Conservation (phyloP, 2,797 vertebrate genomes). For the Rhabdophis nuchalis region DNA sequence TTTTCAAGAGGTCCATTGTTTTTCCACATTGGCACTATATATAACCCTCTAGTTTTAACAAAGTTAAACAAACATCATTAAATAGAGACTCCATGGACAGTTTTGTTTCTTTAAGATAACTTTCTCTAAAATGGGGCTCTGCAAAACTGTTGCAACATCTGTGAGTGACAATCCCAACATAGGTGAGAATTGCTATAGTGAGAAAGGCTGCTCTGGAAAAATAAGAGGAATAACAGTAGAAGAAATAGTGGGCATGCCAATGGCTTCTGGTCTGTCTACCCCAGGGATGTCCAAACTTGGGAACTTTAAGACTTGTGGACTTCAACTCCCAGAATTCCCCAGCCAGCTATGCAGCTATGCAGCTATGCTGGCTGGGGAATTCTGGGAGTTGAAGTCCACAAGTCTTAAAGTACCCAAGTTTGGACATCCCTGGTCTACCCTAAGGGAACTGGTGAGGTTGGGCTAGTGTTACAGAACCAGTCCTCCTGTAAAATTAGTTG, state of each 20-base stretch:
- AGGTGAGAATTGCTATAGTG: background rate
- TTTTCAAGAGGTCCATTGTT: background rate
- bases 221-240: background rate
- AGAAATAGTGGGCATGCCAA: background rate
- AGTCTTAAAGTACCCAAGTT: too few relatives aligned
- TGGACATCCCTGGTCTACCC: too few relatives aligned
- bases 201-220: background rate
- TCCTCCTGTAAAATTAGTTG: background rate
- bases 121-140: background rate
- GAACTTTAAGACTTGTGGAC: too few relatives aligned
- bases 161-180: background rate
- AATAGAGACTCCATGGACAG: background rate
- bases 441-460: background rate
- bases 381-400: too few relatives aligned
- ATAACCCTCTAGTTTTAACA: background rate
- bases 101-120: background rate
- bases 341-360: too few relatives aligned
- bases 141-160: background rate
- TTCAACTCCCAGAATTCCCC: too few relatives aligned
- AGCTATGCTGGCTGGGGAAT: too few relatives aligned
- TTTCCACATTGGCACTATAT: background rate
- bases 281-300: too few relatives aligned
- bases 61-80: background rate
- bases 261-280: background rate
- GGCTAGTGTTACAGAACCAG: background rate